Base-by-base conservation (phyloP, 2,797 vertebrate genomes). In the Melanotaenia nigrans region DNA sequence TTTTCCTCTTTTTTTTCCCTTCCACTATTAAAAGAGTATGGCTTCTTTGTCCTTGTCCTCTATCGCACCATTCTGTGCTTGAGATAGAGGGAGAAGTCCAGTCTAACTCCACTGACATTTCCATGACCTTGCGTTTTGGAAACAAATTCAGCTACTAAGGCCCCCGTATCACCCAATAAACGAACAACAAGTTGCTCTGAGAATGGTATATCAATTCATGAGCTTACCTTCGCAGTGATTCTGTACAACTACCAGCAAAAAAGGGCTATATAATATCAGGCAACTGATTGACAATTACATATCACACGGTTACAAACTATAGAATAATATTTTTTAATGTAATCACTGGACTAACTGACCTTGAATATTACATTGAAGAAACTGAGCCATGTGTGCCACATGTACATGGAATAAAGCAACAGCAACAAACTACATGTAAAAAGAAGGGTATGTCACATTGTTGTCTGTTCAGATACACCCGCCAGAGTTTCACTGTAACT, bases 261-360 rank as follows among this genome's bases (percentile, higher is more conserved):
- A 32, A 33, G 40, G 32, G 25, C 3, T 58, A 11, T 14, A 25
- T 25, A 35, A 57, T 73, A 56, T 65, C 33, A 62, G 56, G 25
- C 61, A 70, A 65, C 68, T 11, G 49, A 61, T 11, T 65, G 36
- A 64, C 38, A 13, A 13, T 13, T 77, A 60, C 84, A 83, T 67
- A 60, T 40, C 40, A 62, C 24, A 42, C 59, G 71, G 75, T 82
- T 40, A 51, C 20, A 1, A 14, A 14, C 38, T 54, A 77, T 77
- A 85, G 78, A 57, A 78, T 56, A 79, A 54, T 22, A 57, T 33
- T 38, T 65, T n/a, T n/a, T n/a, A n/a, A n/a, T n/a, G n/a, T 58
- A 16, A 61, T 36, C 68, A 45, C 55, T 80, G 54, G 38, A 54
- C 51, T 4, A 10, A 74, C 71, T 73, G 65, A 77, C 38, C 45